These are phyloP conservation scores for Ceratina australensis DNA, from an alignment of 1,140 invertebrate species.

Conservation along the genomic window DNA sequence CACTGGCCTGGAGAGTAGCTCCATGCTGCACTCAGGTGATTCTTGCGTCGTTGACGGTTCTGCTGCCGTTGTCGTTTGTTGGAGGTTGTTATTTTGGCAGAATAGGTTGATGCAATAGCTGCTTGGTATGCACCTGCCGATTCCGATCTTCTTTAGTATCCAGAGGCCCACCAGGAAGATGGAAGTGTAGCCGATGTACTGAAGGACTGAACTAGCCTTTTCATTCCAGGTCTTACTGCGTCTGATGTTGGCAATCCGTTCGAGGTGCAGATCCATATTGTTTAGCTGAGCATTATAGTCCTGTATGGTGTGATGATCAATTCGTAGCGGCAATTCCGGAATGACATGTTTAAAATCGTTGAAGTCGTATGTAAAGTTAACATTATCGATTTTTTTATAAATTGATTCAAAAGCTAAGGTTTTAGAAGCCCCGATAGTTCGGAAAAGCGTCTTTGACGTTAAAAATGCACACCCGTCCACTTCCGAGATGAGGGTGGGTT, in stretches of 20 bases:
- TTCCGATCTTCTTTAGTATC: neutral
- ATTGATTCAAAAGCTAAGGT: neutral
- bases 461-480: neutral
- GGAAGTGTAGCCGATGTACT: neutral
- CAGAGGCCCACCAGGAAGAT: neutral
- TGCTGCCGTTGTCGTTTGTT: neutral
- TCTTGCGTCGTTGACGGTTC: neutral
- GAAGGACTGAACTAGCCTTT: neutral
- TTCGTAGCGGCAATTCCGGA: too few relatives aligned
- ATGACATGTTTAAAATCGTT: constrained; percentile 4
- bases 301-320: neutral
- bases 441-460: too few relatives aligned
- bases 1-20: neutral
- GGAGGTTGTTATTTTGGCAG: neutral
- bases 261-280: neutral
- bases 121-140: neutral
- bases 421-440: too few relatives aligned
- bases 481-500: neutral
- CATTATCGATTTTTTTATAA: neutral
- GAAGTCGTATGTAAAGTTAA: constrained; percentile 12
- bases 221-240: neutral
- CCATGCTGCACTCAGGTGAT: neutral
- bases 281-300: neutral
- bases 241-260: neutral
- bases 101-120: neutral